A percentile compares a stretch with the other conserved stretches of the same genome.
Conservation (phyloP, 1,140 invertebrate genomes). For the Drosophila pallidifrons region DNA sequence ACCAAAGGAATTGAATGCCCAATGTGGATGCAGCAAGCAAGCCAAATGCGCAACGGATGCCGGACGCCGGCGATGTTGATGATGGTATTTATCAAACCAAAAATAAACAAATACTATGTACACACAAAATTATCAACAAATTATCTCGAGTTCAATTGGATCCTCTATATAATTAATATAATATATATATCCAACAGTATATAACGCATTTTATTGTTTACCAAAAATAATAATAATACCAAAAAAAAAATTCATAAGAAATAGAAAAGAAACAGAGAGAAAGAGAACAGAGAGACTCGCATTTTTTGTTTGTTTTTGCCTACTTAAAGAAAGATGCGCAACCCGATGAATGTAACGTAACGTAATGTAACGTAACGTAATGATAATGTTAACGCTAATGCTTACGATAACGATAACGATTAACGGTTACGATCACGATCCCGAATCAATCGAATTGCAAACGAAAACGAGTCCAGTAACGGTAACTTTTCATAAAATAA, state of each 20-base stretch:
- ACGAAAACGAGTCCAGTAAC: conserved; percentile 37
- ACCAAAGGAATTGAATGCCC: conserved; percentile 38
- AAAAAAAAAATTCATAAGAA: conserved; percentile 54
- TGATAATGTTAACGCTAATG: conserved; percentile 43
- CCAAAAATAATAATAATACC: conserved; percentile 43
- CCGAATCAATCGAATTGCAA: conserved; percentile 47
- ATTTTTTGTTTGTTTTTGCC: conserved; percentile 78
- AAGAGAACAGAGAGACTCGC: conserved; percentile 70
- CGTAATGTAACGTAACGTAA: conserved; percentile 49
- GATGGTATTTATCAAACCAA: conserved; percentile 85
- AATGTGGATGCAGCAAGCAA: conserved; percentile 54
- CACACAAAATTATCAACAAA: conserved; percentile 80
- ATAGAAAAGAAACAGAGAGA: conserved; percentile 61
- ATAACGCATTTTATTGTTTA: conserved; percentile 67
- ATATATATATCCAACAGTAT: conserved; percentile 58
- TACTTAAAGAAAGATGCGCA: conserved; percentile 61
- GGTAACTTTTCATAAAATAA: conserved; percentile 24
- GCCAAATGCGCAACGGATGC: conserved; percentile 44
- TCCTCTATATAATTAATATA: conserved; percentile 65
- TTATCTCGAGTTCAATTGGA: conserved; percentile 80
- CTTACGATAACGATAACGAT: conserved; percentile 9
- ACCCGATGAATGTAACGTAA: conserved; percentile 70
- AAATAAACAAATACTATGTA: conserved; percentile 77
- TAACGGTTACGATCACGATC: conserved; percentile 24
- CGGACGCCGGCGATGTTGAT: conserved; percentile 55